Evolutionary conservation across 2,888 invertebrate genomes (phyloP), one percentile per base, ranked within the genome.

Genomic region (Tetheella fluctuosa): DNA sequence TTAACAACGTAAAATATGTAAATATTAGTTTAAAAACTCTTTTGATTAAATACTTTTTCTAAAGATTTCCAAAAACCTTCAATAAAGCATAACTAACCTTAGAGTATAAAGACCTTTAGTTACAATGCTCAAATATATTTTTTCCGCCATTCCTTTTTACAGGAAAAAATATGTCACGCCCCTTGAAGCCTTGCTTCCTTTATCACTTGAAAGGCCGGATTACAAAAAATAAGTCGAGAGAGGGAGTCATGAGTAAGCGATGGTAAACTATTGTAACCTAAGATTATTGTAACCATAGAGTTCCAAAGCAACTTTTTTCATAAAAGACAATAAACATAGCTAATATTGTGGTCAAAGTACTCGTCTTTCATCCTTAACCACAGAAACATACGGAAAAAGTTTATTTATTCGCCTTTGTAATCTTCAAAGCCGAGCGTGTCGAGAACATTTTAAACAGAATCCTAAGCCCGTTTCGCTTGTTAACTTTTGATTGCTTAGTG

Each of bases 91-190:
- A 17, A 42, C 17, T 42, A 10, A 42, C 42, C 17, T 42, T 17
- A 17, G 17, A 42, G 7, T 42, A 42, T 17, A 42, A 42, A 6
- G 42, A 34, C 42, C 7, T 42, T 42, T n/a, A 42, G 17, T 17
- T 39, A 39, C 39, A 39, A 6, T 39, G 7, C 6, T n/a, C 10
- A 48, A 48, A 48, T 48, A 10, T 48, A 48, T 48, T 48, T n/a
- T 48, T 48, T 48, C 48, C 48, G 48, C 48, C 20, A 10, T 20
- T 48, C 12, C 20, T n/a, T 48, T 39, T n/a, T 10, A 48, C 48
- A 48, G 48, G 20, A 48, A 48, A 48, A 48, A 48, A 48, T 48
- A 48, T n/a, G n/a, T 20, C 48, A 48, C 48, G 48, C 48, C 48
- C 20, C 48, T 48, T 48, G 48, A 48, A 48, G 10, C 13, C 13